Percentiles rank a stretch among this genome's conserved stretches.
Evolutionary conservation across 23 tunicate species (phyloP).

Genomic region (Ciona savignyi): DNA sequence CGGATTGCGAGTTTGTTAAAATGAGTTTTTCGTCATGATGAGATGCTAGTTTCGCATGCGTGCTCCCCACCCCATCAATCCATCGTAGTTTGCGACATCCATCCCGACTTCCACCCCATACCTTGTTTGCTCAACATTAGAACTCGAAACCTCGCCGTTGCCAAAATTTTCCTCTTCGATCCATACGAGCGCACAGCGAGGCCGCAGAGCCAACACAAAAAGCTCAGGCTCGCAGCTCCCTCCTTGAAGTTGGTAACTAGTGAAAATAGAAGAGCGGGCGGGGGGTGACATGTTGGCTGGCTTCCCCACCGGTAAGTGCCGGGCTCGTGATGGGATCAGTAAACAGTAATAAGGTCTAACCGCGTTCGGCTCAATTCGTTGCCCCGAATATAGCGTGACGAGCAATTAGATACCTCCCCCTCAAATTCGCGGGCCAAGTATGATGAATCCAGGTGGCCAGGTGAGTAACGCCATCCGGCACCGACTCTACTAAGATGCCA

Average conservation of each 20-base stretch:
- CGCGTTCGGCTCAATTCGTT: background rate
- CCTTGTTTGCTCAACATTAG: constrained; percentile 49
- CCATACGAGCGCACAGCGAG: constrained; percentile 33
- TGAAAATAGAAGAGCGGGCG: constrained; percentile 10
- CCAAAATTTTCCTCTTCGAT: constrained; percentile 69
- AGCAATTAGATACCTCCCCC: constrained; percentile 24
- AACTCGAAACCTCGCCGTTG: constrained; percentile 63
- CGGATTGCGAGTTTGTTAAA: background rate
- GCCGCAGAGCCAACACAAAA: constrained; percentile 28
- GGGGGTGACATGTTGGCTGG: constrained; percentile 7
- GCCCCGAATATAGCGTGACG: constrained; percentile 35
- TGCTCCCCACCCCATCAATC: constrained; percentile 1
- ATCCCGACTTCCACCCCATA: constrained; percentile 2
- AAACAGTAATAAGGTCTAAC: background rate
- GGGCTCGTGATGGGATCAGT: constrained; percentile 1
- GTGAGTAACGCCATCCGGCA: background rate
- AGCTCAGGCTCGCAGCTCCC: background rate
- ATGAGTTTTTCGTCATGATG: background rate
- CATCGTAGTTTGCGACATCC: constrained; percentile 40
- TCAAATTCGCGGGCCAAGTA: background rate
- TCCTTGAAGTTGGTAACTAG: constrained; percentile 8
- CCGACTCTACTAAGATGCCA: background rate
- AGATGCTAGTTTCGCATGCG: background rate
- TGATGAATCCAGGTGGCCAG: constrained; percentile 3
- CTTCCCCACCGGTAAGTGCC: constrained; percentile 5